Base-by-base conservation (phyloP, 2,888 invertebrate genomes). In the Mechanitis mazaeus region DNA sequence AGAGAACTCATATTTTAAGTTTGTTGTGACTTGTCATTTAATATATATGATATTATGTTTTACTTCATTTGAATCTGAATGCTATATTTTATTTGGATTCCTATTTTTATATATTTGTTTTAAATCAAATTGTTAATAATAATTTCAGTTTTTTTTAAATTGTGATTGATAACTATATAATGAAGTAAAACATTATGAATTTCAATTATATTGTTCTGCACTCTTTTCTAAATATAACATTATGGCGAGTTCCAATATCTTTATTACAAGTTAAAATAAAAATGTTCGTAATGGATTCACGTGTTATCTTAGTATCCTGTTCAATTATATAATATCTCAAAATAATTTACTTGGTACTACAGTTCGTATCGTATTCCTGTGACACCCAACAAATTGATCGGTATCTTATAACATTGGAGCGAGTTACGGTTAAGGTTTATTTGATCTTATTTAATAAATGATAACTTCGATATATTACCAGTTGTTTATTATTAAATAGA, bases 301-400 rank as follows among this genome's bases (percentile, higher is more conserved):
- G 20, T 35, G 60, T 60, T 60, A 64, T 60, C 60, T 61, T 35
- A 64, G 54, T 64, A 55, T 58, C 56, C 57, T 54, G 57, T 58
- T 63, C 65, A 63, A 63, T 67, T 61, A 65, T 67, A 61, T 59
- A 59, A 65, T 66, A 61, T 62, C 61, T 61, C 47, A 53, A 55
- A 12, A 54, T 63, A 61, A 64, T 67, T 58, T 63, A 68, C 68
- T 59, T 59, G 63, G 64, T 57, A 64, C 59, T 68, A 63, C 47
- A 46, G 59, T 58, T 63, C 47, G 61, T 69, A 66, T 69, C 68
- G 64, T 61, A 63, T 64, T 61, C 59, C 66, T 64, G 55, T 64
- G 69, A 68, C 66, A 69, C 45, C 61, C 58, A 65, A 69, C 64
- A 71, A 69, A 70, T 68, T 67, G 69, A 68, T 65, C 63, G 60